Base-by-base conservation (phyloP, 2,797 vertebrate species). In the Typhlichthys eigenmanni region DNA sequence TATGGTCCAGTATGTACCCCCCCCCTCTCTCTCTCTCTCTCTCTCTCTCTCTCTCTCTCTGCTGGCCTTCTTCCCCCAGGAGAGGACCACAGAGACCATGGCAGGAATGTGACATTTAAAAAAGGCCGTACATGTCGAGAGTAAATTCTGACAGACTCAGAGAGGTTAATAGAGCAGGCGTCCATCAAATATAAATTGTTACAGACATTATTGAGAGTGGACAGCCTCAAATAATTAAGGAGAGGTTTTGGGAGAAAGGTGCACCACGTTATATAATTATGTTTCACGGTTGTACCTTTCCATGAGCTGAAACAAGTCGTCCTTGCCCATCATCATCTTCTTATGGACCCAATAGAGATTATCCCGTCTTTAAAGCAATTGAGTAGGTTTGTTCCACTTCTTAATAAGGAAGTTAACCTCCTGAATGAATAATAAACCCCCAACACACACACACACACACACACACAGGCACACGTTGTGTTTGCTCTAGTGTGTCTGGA, bases 91-190 rank as follows among this genome's bases (percentile, higher is more conserved):
- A 78, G 80, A 79, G 68, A 52, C 56, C 9, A 11, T 47, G 46
- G 55, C 34, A 83, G 79, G 82, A 89, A 88, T 89, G 86, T 58
- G 47, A 72, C 51, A 38, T 60, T 24, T 53, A 49, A 63, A 59
- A 66, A 66, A 34, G 43, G 9, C 5, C 50, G 61, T 59, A 55
- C 68, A 67, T 58, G 48, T 29, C 14, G 54, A 55, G 70, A 69
- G 77, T 84, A 78, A 75, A 74, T 85, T 78, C 64, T 78, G 80
- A 84, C 70, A 69, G 64, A 79, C 62, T 64, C 74, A 61, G 70
- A 80, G 53, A 68, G 64, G 59, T 53, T 66, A 64, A 81, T 81
- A 79, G 75, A 78, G 70, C 51, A 54, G 47, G 32, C 61, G 53
- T 14, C 5, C 45, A 68, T 77, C 66, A 72, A 79, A 61, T 43